Percentiles rank a stretch among this genome's conserved stretches.
Evolutionary conservation across 2,797 vertebrate genomes (phyloP).

Genomic region (Poecilia velifera): DNA sequence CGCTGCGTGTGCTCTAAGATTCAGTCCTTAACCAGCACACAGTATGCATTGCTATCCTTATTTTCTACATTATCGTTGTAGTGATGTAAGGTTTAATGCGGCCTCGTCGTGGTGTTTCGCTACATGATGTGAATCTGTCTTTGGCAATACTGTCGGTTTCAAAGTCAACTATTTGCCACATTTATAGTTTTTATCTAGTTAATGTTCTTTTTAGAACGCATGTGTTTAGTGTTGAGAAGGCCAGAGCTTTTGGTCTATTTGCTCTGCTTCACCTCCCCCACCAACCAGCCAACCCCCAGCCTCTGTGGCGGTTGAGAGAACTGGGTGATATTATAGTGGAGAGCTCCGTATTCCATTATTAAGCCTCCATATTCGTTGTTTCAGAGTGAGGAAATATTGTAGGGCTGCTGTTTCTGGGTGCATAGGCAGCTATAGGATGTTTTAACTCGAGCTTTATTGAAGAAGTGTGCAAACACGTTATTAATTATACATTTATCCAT

Average conservation of each 20-base stretch:
- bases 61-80: background rate
- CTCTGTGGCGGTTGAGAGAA: conserved; percentile 77
- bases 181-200: conserved; percentile 30
- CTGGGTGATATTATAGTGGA: conserved; percentile 81
- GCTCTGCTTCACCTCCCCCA: conserved; percentile 73
- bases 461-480: background rate
- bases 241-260: conserved; percentile 68
- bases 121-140: conserved; percentile 33
- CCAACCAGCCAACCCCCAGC: conserved; percentile 68
- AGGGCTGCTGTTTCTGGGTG: conserved; percentile 21
- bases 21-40: conserved; percentile 3
- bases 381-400: conserved; percentile 49
- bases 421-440: conserved; percentile 29
- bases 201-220: conserved; percentile 6
- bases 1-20: conserved; percentile 52
- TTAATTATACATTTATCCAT: background rate
- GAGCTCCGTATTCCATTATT: conserved; percentile 83
- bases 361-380: conserved; percentile 80
- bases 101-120: background rate
- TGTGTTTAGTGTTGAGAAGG: conserved; percentile 49
- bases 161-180: conserved; percentile 26
- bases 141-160: conserved; percentile 41
- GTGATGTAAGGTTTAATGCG: background rate
- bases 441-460: background rate
- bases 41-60: background rate